A percentile compares a stretch with the other conserved stretches of the same genome.
Evolutionary conservation across 2,888 invertebrate species (phyloP).

Genomic region (Patella depressa): DNA sequence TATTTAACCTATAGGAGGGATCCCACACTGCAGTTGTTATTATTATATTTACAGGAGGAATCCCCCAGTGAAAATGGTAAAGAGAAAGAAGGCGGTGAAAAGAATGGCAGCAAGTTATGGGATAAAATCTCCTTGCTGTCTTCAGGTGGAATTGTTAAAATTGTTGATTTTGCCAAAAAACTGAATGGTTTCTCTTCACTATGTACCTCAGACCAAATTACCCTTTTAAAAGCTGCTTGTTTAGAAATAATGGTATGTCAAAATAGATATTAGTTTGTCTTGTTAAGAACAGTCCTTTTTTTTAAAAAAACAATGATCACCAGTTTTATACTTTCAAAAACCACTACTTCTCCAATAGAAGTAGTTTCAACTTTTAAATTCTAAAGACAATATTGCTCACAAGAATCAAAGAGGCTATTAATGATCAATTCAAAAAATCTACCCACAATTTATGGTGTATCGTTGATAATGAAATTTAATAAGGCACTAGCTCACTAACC

Average conservation of each 20-base stretch:
- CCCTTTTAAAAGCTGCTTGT: conserved; percentile 69
- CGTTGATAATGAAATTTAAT: too few relatives aligned
- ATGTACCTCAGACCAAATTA: conserved; percentile 67
- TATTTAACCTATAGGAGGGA: too few relatives aligned
- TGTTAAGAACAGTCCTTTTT: neutral
- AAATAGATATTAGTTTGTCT: too few relatives aligned
- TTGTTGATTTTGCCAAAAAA: conserved; percentile 69
- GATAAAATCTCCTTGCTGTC: conserved; percentile 67
- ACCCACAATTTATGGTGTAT: too few relatives aligned
- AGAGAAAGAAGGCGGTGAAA: conserved; percentile 1
- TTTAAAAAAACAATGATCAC: too few relatives aligned
- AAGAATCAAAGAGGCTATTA: neutral
- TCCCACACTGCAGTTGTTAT: too few relatives aligned
- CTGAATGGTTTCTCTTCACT: conserved; percentile 64
- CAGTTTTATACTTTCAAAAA: too few relatives aligned
- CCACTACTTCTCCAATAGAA: too few relatives aligned
- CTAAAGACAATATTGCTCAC: neutral
- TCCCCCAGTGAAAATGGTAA: neutral
- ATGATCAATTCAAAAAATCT: too few relatives aligned
- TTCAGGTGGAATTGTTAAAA: conserved; percentile 64
- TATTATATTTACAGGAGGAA: too few relatives aligned
- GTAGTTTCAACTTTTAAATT: neutral
- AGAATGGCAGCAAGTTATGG: conserved; percentile 54
- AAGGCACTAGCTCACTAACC: too few relatives aligned
- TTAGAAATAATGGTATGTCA: conserved; percentile 68